Evolutionary conservation across 2,113 vertebrate species (phyloP), one percentile per base, ranked within the genome.

Genomic region (Sorex fumeus): DNA sequence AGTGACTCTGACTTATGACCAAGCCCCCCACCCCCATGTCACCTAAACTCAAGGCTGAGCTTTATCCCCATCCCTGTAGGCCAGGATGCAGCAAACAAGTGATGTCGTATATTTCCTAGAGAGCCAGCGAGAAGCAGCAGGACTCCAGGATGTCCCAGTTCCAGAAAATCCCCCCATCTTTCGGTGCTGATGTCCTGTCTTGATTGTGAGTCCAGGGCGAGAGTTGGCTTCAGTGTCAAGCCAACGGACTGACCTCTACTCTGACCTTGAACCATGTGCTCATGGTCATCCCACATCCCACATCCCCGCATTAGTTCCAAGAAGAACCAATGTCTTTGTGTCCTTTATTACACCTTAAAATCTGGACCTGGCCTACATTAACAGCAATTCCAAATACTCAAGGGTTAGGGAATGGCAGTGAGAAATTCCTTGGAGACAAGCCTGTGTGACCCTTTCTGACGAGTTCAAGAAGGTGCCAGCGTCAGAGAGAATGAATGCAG

Each of bases 381-480:
- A 1, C 45, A 6, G 2, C 0, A 12, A 66, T 71, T 74, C 76
- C 66, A 34, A 80, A n/a, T 50, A 18, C 62, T 30, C 32, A 12
- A 30, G 53, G 47, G 47, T 50, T 10, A 50, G 47, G 47, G 47
- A 74, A 18, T 60, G 27, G 19, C 25, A 34, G 74, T 36, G n/a
- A 80, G 45, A 57, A 77, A 43, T 34, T 79, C 28, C 18, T 34
- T 79, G 66, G 36, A 11, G 18, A 11, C 83, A 93, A 86, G 53
- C 30, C 77, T 89, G 87, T 76, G 36, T 8, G 40, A 30, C 40
- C 25, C 30, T 88, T 81, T 79, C 64, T 27, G 36, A n/a, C 64
- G 70, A 92, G 70, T 40, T 92, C 79, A 77, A 90, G 74, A 62
- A 79, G 75, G n/a, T 83, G 25, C 45, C 47, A 36, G 57, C 32